phyloP scores from a whole-genome alignment of 1,140 invertebrate species.

The Drosophila funebris region DNA sequence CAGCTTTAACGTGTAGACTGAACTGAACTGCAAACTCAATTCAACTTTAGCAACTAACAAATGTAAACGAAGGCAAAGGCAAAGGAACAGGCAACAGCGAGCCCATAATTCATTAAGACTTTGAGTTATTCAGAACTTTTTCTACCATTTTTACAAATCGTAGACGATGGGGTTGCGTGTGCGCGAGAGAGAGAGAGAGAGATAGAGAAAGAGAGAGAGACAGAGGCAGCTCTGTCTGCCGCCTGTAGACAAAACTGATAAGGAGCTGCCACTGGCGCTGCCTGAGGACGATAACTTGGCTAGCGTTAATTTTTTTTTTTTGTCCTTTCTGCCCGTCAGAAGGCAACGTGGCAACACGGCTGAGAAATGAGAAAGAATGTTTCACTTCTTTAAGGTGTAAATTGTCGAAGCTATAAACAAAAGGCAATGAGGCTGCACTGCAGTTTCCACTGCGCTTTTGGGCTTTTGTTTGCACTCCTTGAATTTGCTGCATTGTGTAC shows the following conservation, averaged over 20 bases:
- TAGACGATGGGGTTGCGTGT: too few species aligned
- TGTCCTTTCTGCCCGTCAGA: not conserved
- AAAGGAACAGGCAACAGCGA: slow-evolving; percentile 9
- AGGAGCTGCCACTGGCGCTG: slow-evolving; percentile 43
- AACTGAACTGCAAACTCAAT: slow-evolving; percentile 37
- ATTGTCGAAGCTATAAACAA: slow-evolving; percentile 78
- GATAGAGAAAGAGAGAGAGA: slow-evolving; percentile 6
- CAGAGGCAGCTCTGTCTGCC: slow-evolving; percentile 46
- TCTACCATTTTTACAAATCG: slow-evolving; percentile 43
- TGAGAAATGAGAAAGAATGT: slow-evolving; percentile 23
- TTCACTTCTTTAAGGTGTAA: slow-evolving; percentile 78
- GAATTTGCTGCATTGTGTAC: slow-evolving; percentile 72
- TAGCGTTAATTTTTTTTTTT: slow-evolving; percentile 49
- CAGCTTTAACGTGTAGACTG: slow-evolving; percentile 5
- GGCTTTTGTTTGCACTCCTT: slow-evolving; percentile 71
- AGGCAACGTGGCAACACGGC: not conserved
- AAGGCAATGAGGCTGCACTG: slow-evolving; percentile 42
- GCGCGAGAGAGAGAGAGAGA: not conserved
- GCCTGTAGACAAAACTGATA: slow-evolving; percentile 74
- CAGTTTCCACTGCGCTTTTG: slow-evolving; percentile 53
- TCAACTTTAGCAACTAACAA: slow-evolving; percentile 36
- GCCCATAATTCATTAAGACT: slow-evolving; percentile 78
- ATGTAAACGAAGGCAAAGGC: slow-evolving; percentile 38
- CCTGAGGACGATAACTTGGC: slow-evolving; percentile 51
- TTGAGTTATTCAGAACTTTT: slow-evolving; percentile 77